Percentiles rank a stretch among this genome's conserved stretches.
Evolutionary conservation across 2,797 vertebrate species (phyloP).

Genomic region (Eutrigla gurnardus): DNA sequence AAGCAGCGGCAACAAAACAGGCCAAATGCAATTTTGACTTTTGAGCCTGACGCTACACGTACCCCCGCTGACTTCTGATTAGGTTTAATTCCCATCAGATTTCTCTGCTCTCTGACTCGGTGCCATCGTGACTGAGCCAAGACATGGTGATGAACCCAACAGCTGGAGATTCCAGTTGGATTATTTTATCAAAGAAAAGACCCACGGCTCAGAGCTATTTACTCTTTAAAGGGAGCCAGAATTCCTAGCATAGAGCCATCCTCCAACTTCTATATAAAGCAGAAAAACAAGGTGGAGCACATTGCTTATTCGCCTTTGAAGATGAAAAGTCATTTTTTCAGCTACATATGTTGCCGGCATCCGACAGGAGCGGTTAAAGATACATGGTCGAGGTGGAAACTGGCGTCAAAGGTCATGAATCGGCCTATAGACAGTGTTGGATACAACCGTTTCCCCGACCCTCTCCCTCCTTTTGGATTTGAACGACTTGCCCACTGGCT

Average conservation of each 20-base stretch:
- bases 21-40: background rate
- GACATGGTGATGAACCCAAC: background rate
- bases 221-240: background rate
- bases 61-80: constrained; percentile 4
- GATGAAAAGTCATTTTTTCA: background rate
- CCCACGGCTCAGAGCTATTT: background rate
- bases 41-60: background rate
- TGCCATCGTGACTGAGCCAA: background rate
- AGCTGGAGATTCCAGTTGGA: constrained; percentile 11
- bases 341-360: constrained; percentile 1
- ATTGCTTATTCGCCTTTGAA: background rate
- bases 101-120: constrained; percentile 12
- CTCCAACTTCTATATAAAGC: constrained; percentile 5
- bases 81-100: background rate
- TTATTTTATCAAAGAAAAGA: constrained; percentile 28
- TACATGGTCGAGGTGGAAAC: background rate
- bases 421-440: constrained; percentile 5
- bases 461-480: constrained; percentile 21
- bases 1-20: constrained; percentile 5
- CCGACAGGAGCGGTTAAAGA: background rate
- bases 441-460: constrained; percentile 31
- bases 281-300: background rate
- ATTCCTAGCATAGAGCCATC: background rate
- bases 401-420: constrained; percentile 5
- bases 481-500: constrained; percentile 47